These are phyloP conservation scores for Perizoma flavofasciatum DNA, from an alignment of 2,888 invertebrate species.

Conservation along the genomic window DNA sequence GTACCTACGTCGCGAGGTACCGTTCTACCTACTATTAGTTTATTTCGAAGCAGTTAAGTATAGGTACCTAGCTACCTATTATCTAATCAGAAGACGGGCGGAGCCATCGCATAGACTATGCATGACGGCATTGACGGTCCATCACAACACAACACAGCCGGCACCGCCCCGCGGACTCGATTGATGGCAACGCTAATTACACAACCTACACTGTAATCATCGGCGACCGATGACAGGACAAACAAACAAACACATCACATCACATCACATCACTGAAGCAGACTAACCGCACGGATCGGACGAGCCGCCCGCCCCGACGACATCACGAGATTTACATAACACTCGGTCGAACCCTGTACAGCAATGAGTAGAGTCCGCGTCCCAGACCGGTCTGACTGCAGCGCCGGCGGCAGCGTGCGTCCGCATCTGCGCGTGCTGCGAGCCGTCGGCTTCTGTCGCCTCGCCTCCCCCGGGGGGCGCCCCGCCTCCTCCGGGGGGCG, in stretches of 20 bases:
- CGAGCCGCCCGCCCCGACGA: too few species aligned
- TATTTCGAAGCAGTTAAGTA: too few species aligned
- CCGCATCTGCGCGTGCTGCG: constrained; percentile 50
- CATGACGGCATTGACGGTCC: too few species aligned
- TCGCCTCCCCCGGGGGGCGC: constrained; percentile 10
- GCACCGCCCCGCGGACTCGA: not conserved
- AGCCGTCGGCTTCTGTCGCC: constrained; percentile 45
- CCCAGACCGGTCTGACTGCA: not conserved
- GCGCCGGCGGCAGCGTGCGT: constrained; percentile 42
- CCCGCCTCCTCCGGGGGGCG: not conserved
- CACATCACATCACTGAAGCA: not conserved
- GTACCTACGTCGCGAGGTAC: too few species aligned
- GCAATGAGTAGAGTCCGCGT: not conserved
- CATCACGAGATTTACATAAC: not conserved
- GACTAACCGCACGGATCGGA: too few species aligned
- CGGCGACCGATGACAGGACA: not conserved
- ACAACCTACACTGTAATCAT: not conserved
- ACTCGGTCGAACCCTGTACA: not conserved
- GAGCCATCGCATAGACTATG: too few species aligned
- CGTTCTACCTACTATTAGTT: too few species aligned
- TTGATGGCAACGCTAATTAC: not conserved
- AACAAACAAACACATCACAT: not conserved
- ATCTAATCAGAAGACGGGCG: too few species aligned
- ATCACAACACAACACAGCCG: not conserved
- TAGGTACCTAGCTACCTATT: too few species aligned